Conservation (phyloP, 1,140 invertebrate genomes). For the Bombus difficillimus region DNA sequence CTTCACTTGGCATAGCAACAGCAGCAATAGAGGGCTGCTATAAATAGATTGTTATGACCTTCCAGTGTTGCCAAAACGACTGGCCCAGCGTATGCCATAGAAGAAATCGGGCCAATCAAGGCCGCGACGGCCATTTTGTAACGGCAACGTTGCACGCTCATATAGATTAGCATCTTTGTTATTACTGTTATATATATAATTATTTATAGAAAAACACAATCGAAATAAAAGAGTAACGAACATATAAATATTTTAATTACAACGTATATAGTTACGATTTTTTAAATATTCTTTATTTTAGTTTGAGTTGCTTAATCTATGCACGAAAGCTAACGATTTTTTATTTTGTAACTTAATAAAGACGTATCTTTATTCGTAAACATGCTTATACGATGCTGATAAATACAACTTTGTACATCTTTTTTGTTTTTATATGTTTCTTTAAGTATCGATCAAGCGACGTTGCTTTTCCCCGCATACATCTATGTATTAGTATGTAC, state of each 20-base stretch:
- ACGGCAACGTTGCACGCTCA: slow-evolving; percentile 66
- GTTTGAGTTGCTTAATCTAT: neutral
- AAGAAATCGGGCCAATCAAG: slow-evolving; percentile 61
- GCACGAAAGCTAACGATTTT: neutral
- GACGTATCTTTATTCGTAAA: neutral
- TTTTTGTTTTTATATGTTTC: slow-evolving; percentile 64
- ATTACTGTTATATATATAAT: neutral
- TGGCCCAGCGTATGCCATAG: slow-evolving; percentile 57
- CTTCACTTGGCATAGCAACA: slow-evolving; percentile 75
- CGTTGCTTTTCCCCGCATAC: slow-evolving; percentile 54
- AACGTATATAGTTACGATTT: neutral
- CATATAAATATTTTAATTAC: neutral
- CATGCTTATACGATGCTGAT: slow-evolving; percentile 6
- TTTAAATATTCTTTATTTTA: neutral
- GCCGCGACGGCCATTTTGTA: slow-evolving; percentile 42
- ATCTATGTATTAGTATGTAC: slow-evolving; percentile 60
- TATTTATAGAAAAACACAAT: neutral
- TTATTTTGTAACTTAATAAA: neutral
- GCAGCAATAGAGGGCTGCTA: slow-evolving; percentile 74
- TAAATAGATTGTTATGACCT: slow-evolving; percentile 71
- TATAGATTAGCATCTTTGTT: neutral
- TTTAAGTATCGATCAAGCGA: slow-evolving; percentile 70
- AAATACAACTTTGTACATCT: slow-evolving; percentile 30
- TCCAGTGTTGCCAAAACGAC: slow-evolving; percentile 75
- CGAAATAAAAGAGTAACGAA: neutral